Conservation (phyloP, 2,113 vertebrate genomes). For the Amia ocellicauda region DNA sequence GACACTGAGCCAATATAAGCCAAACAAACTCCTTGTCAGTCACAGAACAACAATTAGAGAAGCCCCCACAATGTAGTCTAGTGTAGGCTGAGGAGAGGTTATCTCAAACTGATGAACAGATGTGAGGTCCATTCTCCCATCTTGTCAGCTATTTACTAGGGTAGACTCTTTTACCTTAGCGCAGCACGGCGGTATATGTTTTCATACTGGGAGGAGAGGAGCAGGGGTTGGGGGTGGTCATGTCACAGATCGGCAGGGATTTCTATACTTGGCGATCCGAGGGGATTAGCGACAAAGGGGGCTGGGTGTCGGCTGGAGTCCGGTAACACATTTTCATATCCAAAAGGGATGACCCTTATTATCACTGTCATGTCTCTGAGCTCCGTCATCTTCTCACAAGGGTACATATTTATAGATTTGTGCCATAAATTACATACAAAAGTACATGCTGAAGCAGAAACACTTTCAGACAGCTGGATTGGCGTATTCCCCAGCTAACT, state of each 20-base stretch:
- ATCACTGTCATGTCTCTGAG: constrained; percentile 26
- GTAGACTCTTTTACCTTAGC: not conserved
- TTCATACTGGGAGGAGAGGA: not conserved
- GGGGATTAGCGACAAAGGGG: constrained; percentile 35
- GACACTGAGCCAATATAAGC: not conserved
- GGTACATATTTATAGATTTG: not conserved
- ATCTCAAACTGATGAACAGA: constrained; percentile 3
- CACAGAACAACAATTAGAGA: not conserved
- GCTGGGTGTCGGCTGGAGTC: constrained; percentile 27
- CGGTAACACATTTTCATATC: constrained; percentile 38
- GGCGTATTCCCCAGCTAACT: not conserved
- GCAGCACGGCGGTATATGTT: not conserved
- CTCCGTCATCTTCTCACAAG: not conserved
- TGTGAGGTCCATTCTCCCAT: not conserved
- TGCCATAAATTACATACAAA: not conserved
- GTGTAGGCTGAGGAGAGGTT: no score
- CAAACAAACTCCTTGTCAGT: not conserved
- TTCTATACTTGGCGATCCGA: constrained; percentile 24
- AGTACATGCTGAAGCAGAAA: not conserved
- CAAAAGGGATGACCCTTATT: constrained; percentile 44
- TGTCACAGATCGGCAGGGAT: not conserved
- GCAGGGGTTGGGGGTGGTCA: not conserved
- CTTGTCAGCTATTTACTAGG: not conserved
- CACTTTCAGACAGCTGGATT: not conserved
- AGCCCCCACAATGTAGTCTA: no score